Base-by-base conservation (phyloP, 2,797 vertebrate genomes). In the Melanogrammus aeglefinus region DNA sequence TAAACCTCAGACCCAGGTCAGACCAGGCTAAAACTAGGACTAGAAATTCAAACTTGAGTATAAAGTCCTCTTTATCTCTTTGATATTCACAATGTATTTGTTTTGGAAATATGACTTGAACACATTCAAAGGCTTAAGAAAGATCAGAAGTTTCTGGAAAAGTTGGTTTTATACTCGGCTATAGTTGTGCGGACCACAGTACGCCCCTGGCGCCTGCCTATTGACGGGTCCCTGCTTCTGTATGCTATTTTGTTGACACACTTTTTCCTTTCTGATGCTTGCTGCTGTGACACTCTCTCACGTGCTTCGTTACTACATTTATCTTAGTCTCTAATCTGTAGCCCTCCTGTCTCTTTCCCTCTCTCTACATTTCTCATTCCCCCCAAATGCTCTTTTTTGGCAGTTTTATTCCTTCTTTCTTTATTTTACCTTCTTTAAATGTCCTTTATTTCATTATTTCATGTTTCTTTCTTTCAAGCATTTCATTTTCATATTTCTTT, bases 181-280 rank as follows among this genome's bases (percentile, higher is more conserved):
- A 21, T 57, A 57, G 51, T 57, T 57, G 51, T 57, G 51, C 5
- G 51, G 51, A 57, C 51, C 51, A 57, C 51, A 57, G 18, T 21
- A 21, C 51, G 21, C 5, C 51, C 51, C 51, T 63, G 57, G 57
- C 57, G 57, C 57, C 2, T 24, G 57, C 57, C 57, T 63, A 63
- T 63, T n/a, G 57, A 63, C 21, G 7, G n/a, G 57, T 18, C 21
- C 57, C 57, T 63, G n/a, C 57, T 63, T n/a, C 57, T 63, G 57
- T 63, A 63, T 63, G 51, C 18, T 51, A 51, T 63, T 63, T 63
- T 63, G 57, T n/a, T 63, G 57, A 63, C 57, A 63, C 57, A 63
- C 57, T n/a, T 72, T 72, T 72, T 18, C 35, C 21, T 63, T 7
- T 63, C 21, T 73, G 36, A 38, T 35, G 36, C 57, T 24, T 24